Percentiles rank a stretch among this genome's conserved stretches.
Evolutionary conservation across 2,888 invertebrate genomes (phyloP).

Genomic region (Meiosimyza platycephala): DNA sequence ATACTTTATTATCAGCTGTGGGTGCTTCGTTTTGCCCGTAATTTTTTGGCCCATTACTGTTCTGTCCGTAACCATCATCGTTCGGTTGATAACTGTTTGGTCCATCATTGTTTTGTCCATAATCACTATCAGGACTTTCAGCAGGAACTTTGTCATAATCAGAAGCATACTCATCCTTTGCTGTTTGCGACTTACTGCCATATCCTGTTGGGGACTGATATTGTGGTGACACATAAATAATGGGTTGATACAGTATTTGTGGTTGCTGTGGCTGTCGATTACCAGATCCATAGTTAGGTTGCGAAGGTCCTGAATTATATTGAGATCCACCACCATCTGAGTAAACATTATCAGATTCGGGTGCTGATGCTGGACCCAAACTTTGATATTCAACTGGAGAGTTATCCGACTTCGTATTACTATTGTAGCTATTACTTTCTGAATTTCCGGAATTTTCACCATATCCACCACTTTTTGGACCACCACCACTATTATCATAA

Average conservation of each 20-base stretch:
- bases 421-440: not conserved
- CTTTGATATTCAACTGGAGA: not conserved
- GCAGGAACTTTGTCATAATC: not conserved
- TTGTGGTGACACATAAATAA: conserved; percentile 55
- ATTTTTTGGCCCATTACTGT: too few relatives aligned
- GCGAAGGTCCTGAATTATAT: not conserved
- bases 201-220: conserved; percentile 22
- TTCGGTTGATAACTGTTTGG: too few relatives aligned
- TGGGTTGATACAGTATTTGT: conserved; percentile 58
- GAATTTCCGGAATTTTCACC: not conserved
- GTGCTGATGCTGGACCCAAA: not conserved
- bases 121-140: not conserved
- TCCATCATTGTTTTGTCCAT: too few relatives aligned
- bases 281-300: not conserved
- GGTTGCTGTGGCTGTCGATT: conserved; percentile 36
- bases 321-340: not conserved
- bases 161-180: conserved; percentile 15
- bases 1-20: too few relatives aligned
- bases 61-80: too few relatives aligned
- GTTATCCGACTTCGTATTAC: not conserved
- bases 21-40: too few relatives aligned
- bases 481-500: conserved; percentile 1
- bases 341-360: not conserved
- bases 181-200: conserved; percentile 12
- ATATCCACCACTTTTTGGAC: conserved; percentile 16